phyloP scores from a whole-genome alignment of 2,797 vertebrate genomes.

The Lacerta viridis region DNA sequence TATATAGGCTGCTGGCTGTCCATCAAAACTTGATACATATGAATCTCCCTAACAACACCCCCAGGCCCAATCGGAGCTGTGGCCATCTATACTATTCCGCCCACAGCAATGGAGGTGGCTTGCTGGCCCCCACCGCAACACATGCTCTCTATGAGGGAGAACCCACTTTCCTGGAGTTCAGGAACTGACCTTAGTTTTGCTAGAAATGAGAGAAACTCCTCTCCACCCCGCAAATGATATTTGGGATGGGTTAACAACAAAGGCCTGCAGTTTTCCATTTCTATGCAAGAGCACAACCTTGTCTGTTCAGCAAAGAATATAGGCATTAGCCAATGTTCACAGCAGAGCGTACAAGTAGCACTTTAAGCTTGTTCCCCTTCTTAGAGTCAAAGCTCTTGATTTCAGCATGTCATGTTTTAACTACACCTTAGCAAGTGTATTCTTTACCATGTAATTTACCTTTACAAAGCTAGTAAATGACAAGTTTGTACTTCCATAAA shows the following conservation, averaged over 20 bases:
- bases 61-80: too few relatives aligned
- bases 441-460: conserved; percentile 11
- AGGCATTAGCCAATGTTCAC: neutral
- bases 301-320: neutral
- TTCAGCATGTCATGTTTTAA: neutral
- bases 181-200: neutral
- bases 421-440: conserved; percentile 31
- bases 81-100: too few relatives aligned
- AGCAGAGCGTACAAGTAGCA: neutral
- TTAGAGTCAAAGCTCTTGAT: neutral
- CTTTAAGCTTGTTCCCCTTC: neutral
- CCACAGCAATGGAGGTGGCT: too few relatives aligned
- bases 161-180: neutral
- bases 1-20: too few relatives aligned
- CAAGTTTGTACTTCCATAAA: conserved; percentile 39
- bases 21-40: too few relatives aligned
- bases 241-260: neutral
- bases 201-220: neutral
- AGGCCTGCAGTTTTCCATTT: neutral
- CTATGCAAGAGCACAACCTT: neutral
- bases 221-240: neutral
- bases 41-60: too few relatives aligned
- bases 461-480: conserved; percentile 38
- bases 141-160: too few relatives aligned
- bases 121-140: too few relatives aligned